Conservation (phyloP, 2,888 invertebrate species). For the Platycheirus rosarum region DNA sequence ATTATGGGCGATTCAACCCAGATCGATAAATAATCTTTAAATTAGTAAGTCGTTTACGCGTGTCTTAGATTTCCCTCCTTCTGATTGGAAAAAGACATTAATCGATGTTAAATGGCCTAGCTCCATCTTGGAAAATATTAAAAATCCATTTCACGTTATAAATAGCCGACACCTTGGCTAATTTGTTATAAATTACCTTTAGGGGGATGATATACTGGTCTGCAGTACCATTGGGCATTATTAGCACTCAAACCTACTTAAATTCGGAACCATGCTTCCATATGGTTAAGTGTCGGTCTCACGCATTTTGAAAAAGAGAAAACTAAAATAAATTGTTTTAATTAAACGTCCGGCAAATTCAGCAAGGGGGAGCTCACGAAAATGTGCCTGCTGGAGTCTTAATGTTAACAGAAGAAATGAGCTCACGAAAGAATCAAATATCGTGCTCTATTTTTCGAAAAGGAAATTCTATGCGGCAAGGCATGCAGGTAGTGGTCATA, state of each 20-base stretch:
- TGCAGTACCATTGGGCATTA: no score
- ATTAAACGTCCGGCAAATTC: slow-evolving; percentile 3
- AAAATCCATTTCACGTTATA: slow-evolving; percentile 80
- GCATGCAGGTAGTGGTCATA: background rate
- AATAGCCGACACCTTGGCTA: slow-evolving; percentile 77
- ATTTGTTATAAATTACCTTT: slow-evolving; percentile 75
- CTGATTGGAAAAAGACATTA: no score
- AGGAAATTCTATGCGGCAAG: background rate
- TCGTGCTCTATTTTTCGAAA: slow-evolving; percentile 26
- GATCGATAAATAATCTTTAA: no score
- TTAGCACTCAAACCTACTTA: background rate
- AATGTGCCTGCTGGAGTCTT: background rate
- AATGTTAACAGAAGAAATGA: background rate
- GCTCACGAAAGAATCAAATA: background rate
- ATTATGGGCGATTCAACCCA: no score
- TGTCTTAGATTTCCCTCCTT: no score
- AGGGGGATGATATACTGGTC: slow-evolving; percentile 36
- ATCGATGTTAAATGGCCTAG: slow-evolving; percentile 1
- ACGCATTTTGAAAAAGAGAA: slow-evolving; percentile 4
- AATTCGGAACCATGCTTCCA: background rate
- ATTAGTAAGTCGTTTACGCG: no score
- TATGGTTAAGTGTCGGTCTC: background rate
- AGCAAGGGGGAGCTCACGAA: background rate
- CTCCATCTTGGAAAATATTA: slow-evolving; percentile 78
- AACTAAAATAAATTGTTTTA: slow-evolving; percentile 10